These are phyloP conservation scores for Thera britannica DNA, from an alignment of 2,888 invertebrate species.

Conservation along the genomic window DNA sequence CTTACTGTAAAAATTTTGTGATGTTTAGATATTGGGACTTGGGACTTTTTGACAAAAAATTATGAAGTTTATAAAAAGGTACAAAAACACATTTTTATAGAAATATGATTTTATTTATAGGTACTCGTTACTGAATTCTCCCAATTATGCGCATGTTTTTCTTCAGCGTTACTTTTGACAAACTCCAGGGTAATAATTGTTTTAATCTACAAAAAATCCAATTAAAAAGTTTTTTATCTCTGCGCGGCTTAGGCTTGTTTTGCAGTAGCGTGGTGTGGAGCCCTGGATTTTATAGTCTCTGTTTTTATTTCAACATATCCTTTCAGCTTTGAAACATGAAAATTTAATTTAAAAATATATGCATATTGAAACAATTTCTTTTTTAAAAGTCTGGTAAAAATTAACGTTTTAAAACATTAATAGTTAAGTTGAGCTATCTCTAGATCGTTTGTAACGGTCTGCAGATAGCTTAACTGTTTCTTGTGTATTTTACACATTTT, in stretches of 20 bases:
- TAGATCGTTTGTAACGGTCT: too few species aligned
- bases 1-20: too few species aligned
- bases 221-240: slow-evolving; percentile 78
- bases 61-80: too few species aligned
- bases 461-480: too few species aligned
- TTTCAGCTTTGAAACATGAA: slow-evolving; percentile 19
- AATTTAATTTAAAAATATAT: not conserved
- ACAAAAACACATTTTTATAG: too few species aligned
- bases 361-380: too few species aligned
- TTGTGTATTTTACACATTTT: too few species aligned
- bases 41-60: too few species aligned
- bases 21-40: too few species aligned
- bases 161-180: slow-evolving; percentile 57
- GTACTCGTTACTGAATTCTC: not conserved
- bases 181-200: slow-evolving; percentile 69
- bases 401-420: too few species aligned
- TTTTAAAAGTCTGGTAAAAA: too few species aligned
- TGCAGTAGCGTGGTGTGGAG: slow-evolving; percentile 47
- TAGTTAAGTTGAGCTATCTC: too few species aligned
- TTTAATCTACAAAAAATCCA: slow-evolving; percentile 74
- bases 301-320: slow-evolving; percentile 51
- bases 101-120: not conserved
- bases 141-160: slow-evolving; percentile 52
- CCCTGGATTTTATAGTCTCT: slow-evolving; percentile 51
- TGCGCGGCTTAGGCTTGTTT: slow-evolving; percentile 65